Conservation (phyloP, 2,797 vertebrate species). For the Enteromius trimaculatus region DNA sequence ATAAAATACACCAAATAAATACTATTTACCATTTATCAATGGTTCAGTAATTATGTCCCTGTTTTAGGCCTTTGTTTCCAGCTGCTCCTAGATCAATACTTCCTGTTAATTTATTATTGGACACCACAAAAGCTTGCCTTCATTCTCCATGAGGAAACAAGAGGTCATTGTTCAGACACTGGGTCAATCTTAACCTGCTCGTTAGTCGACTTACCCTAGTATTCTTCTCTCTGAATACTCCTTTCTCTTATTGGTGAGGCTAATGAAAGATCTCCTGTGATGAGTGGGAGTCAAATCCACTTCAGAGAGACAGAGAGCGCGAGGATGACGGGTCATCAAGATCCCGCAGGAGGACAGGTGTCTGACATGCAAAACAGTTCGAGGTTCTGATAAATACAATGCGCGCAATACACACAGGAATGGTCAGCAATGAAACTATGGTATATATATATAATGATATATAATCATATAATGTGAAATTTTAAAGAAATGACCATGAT, state of each 20-base stretch:
- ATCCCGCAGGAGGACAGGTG: conserved; percentile 83
- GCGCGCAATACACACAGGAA: background rate
- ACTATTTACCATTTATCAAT: background rate
- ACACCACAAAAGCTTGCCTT: background rate
- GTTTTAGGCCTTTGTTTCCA: background rate
- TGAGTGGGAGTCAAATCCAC: conserved; percentile 68
- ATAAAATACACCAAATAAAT: background rate
- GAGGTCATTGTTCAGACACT: background rate
- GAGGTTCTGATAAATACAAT: background rate
- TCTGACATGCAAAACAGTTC: conserved; percentile 62
- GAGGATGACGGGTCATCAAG: conserved; percentile 79
- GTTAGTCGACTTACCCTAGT: conserved; percentile 80
- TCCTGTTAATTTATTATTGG: background rate
- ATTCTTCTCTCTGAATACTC: conserved; percentile 94
- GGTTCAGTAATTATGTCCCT: background rate
- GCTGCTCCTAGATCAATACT: background rate
- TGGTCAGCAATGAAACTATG: background rate
- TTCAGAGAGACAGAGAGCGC: conserved; percentile 67
- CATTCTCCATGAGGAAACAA: background rate
- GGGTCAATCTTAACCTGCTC: background rate
- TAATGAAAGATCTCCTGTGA: conserved; percentile 86
- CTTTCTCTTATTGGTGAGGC: conserved; percentile 90
- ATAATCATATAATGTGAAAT: background rate
- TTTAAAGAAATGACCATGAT: background rate
- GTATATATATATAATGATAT: background rate